These are phyloP conservation scores for Microcebus ravelobensis DNA, from an alignment of 2,113 vertebrate species.

Conservation along the genomic window DNA sequence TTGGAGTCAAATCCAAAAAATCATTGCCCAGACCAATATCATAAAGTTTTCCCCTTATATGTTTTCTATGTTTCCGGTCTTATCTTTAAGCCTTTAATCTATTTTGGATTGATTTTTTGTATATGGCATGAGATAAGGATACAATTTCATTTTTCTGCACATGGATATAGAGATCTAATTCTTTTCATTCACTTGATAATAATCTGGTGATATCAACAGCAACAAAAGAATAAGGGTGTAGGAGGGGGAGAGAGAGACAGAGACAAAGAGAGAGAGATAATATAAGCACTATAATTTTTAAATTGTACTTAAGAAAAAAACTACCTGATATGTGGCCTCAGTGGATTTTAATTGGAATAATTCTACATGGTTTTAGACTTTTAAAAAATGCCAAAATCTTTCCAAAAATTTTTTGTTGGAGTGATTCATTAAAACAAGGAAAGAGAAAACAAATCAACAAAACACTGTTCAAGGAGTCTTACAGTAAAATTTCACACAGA, in stretches of 20 bases:
- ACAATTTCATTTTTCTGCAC: no score
- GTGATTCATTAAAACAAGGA: neutral
- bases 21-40: neutral
- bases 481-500: neutral
- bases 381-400: constrained; percentile 11
- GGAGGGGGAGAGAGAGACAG: neutral
- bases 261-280: neutral
- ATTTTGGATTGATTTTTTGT: no score
- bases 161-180: neutral
- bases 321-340: neutral
- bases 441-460: constrained; percentile 12
- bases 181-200: neutral
- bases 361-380: constrained; percentile 12
- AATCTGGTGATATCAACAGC: neutral
- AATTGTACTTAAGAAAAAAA: neutral
- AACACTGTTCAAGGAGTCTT: neutral
- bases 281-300: neutral
- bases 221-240: neutral
- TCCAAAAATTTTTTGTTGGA: neutral
- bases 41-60: neutral
- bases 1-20: neutral
- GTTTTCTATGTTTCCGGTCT: no score
- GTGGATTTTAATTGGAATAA: neutral
- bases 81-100: no score
- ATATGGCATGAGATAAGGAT: no score